Evolutionary conservation across 2,888 invertebrate genomes (phyloP).

Genomic region (Fragum fragum): DNA sequence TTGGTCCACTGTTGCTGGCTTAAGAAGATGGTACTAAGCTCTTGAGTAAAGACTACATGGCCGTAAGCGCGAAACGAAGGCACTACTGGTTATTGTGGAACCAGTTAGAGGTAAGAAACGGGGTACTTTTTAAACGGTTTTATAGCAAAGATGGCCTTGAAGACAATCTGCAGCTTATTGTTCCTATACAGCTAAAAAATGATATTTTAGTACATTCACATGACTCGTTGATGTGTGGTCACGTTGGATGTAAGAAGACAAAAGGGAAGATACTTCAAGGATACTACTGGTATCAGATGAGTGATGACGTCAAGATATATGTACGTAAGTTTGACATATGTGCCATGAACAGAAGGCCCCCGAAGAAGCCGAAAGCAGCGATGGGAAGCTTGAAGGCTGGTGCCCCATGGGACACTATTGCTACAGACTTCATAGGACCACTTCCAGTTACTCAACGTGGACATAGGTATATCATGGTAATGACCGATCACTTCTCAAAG

Average conservation of each 20-base stretch:
- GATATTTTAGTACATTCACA: neutral
- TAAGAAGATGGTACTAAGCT: neutral
- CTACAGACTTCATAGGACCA: no score
- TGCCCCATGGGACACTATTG: no score
- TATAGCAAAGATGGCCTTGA: neutral
- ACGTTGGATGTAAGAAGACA: neutral
- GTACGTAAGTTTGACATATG: no score
- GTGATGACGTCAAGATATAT: no score
- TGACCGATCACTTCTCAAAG: no score
- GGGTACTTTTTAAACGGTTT: constrained; percentile 13
- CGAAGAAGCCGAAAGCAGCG: neutral
- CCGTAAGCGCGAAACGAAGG: constrained; percentile 23
- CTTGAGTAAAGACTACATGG: neutral
- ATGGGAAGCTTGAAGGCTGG: constrained; percentile 20
- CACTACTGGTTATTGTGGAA: constrained; percentile 38
- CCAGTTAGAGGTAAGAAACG: constrained; percentile 16
- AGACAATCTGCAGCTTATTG: constrained; percentile 2
- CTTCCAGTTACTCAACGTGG: no score
- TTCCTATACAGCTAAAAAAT: no score
- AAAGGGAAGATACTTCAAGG: constrained; percentile 7
- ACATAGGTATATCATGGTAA: no score
- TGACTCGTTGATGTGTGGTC: neutral
- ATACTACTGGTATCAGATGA: no score
- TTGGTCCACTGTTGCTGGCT: constrained; percentile 26
- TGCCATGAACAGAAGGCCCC: no score